A percentile compares a stretch with the other conserved stretches of the same genome.
These are phyloP conservation scores for Lampris incognitus DNA, from an alignment of 2,113 vertebrate species.

Conservation along the genomic window DNA sequence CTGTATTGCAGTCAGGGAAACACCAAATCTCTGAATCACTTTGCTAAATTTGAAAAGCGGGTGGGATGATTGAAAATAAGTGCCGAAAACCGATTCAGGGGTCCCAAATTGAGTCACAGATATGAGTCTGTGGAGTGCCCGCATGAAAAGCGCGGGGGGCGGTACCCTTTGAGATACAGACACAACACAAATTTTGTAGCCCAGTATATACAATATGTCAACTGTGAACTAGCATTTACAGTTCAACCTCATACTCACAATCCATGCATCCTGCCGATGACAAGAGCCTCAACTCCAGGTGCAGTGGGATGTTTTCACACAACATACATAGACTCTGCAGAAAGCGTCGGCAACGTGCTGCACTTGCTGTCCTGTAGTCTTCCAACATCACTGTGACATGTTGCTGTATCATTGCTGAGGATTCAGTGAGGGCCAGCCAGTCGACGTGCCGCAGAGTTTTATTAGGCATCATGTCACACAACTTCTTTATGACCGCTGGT, in stretches of 20 bases:
- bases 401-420: constrained; percentile 11
- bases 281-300: constrained; percentile 83
- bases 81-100: too few species aligned
- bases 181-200: background rate
- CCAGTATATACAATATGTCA: constrained; percentile 1
- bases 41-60: too few species aligned
- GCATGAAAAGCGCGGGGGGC: too few species aligned
- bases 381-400: constrained; percentile 67
- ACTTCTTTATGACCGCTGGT: constrained; percentile 1
- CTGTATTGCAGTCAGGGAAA: too few species aligned
- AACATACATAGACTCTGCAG: constrained; percentile 80
- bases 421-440: background rate
- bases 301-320: constrained; percentile 82
- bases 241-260: constrained; percentile 58
- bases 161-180: background rate
- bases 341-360: constrained; percentile 78
- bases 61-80: too few species aligned
- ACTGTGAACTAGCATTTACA: background rate
- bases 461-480: constrained; percentile 36
- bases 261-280: constrained; percentile 69
- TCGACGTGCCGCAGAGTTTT: too few species aligned
- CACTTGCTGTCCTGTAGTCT: constrained; percentile 57
- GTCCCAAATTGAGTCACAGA: too few species aligned
- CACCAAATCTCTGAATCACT: too few species aligned
- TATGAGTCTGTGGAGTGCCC: too few species aligned